Evolutionary conservation across 2,888 invertebrate genomes (phyloP).

Genomic region (Drosophila macrospina): DNA sequence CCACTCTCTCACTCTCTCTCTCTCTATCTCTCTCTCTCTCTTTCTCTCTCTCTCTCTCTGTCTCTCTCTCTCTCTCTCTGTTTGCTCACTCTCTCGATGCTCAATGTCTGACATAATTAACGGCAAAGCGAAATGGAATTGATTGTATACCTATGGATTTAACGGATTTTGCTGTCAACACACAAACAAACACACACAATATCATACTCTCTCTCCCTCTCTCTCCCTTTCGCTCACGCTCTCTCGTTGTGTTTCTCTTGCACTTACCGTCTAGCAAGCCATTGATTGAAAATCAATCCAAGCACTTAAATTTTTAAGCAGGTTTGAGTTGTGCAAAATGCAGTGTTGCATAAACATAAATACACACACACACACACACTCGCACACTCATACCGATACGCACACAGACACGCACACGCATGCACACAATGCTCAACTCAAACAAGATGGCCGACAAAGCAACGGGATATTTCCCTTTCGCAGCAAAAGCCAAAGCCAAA

Average conservation of each 20-base stretch:
- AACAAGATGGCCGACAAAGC: slow-evolving; percentile 74
- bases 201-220: slow-evolving; percentile 1
- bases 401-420: slow-evolving; percentile 29
- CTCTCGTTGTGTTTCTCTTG: background rate
- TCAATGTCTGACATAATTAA: slow-evolving; percentile 48
- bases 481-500: slow-evolving; percentile 29
- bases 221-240: background rate
- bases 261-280: slow-evolving; percentile 23
- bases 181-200: slow-evolving; percentile 8
- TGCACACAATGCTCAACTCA: slow-evolving; percentile 50
- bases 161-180: slow-evolving; percentile 44
- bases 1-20: slow-evolving; percentile 1
- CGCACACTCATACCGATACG: slow-evolving; percentile 16
- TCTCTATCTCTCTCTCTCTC: background rate
- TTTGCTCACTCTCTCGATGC: background rate
- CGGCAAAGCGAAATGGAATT: slow-evolving; percentile 35
- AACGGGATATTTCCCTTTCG: slow-evolving; percentile 46
- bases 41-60: background rate
- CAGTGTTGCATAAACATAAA: slow-evolving; percentile 74
- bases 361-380: slow-evolving; percentile 44
- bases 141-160: slow-evolving; percentile 41
- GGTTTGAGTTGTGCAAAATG: slow-evolving; percentile 76
- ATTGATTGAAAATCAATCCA: slow-evolving; percentile 77
- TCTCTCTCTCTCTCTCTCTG: background rate
- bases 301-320: slow-evolving; percentile 74